phyloP scores from a whole-genome alignment of 2,113 vertebrate species.

The Cygnus atratus region DNA sequence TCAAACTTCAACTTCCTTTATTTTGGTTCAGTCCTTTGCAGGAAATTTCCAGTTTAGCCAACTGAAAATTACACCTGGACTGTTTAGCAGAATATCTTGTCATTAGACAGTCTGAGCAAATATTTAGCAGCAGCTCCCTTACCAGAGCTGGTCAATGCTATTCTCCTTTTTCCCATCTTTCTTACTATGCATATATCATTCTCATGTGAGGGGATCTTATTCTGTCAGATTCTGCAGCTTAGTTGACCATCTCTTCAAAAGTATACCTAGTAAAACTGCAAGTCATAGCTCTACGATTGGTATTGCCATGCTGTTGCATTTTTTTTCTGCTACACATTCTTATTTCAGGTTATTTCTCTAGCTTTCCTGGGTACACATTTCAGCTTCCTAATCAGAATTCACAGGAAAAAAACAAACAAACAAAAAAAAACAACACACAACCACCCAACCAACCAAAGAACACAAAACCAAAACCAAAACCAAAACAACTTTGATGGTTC shows the following conservation, averaged over 20 bases:
- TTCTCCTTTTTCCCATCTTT: not conserved
- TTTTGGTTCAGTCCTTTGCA: not conserved
- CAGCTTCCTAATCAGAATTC: not conserved
- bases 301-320: not conserved
- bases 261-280: not conserved
- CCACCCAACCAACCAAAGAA: too few species aligned
- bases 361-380: not conserved
- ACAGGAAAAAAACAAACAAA: not conserved
- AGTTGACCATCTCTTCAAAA: not conserved
- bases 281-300: not conserved
- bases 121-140: not conserved
- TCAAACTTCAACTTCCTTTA: not conserved
- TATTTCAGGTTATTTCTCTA: not conserved
- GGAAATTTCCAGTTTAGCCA: not conserved
- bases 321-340: not conserved
- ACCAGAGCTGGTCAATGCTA: not conserved
- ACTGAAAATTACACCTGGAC: not conserved
- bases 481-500: not conserved
- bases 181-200: not conserved
- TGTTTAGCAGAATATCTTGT: not conserved
- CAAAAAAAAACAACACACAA: too few species aligned
- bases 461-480: too few species aligned
- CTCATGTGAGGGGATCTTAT: not conserved
- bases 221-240: not conserved
- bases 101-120: not conserved